Evolutionary conservation across 2,113 vertebrate species (phyloP).

Genomic region (Oenanthe melanoleuca): DNA sequence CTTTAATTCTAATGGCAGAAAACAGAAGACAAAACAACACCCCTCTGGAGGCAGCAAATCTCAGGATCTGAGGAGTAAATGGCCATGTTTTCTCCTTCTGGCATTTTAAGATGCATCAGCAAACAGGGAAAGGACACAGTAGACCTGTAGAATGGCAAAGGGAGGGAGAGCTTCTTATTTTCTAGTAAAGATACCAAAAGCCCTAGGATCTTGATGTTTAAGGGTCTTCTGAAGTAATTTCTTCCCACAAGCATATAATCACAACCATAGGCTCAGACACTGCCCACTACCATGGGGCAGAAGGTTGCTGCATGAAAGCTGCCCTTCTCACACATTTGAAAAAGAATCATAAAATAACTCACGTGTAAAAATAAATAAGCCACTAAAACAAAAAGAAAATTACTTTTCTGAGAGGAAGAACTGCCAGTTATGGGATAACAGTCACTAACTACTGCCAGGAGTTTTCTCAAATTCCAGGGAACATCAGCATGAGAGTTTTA

Average conservation of each 20-base stretch:
- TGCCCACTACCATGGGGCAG: not conserved
- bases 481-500: not conserved
- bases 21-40: constrained; percentile 38
- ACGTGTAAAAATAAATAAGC: not conserved
- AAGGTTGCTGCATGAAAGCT: not conserved
- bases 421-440: not conserved
- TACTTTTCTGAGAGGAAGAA: not conserved
- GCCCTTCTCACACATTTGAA: not conserved
- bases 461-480: not conserved
- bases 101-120: not conserved
- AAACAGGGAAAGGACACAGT: not conserved
- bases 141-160: not conserved
- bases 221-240: not conserved
- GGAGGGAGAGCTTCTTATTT: not conserved
- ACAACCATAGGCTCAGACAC: not conserved
- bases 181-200: not conserved
- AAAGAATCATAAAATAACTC: not conserved
- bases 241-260: not conserved
- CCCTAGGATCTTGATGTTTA: not conserved
- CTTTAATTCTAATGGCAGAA: constrained; percentile 60
- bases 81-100: not conserved
- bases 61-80: constrained; percentile 10
- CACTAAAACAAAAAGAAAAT: not conserved
- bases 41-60: constrained; percentile 1
- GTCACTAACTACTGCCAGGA: not conserved